phyloP scores from a whole-genome alignment of 1,140 invertebrate genomes.

The Lasioglossum albipes region DNA sequence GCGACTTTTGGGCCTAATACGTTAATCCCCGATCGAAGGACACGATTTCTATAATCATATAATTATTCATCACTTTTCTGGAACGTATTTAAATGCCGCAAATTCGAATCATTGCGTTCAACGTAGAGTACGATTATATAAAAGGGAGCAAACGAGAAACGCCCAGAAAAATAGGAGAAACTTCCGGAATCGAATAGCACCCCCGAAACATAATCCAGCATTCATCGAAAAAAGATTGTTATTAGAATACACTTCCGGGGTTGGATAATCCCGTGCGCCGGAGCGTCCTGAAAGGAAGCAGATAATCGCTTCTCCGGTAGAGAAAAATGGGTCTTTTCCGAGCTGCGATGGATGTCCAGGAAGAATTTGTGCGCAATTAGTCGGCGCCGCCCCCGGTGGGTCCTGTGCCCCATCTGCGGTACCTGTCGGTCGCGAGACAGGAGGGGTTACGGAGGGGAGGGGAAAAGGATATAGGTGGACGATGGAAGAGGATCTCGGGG shows the following conservation, averaged over 20 bases:
- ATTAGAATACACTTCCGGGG: slow-evolving; percentile 27
- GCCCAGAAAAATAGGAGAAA: neutral
- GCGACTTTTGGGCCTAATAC: too few relatives aligned
- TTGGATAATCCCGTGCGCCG: neutral
- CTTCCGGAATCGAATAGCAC: neutral
- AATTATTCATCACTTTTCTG: too few relatives aligned
- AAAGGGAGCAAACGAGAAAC: neutral
- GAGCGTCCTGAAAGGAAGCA: neutral
- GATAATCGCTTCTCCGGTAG: neutral
- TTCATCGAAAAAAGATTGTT: neutral
- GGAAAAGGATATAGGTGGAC: neutral
- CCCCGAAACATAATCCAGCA: neutral
- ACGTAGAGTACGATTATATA: too few relatives aligned
- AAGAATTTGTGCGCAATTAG: slow-evolving; percentile 49
- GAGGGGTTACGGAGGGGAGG: neutral
- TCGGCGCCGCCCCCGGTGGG: slow-evolving; percentile 20
- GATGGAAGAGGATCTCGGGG: slow-evolving; percentile 35
- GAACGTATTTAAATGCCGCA: too few relatives aligned
- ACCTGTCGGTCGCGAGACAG: too few relatives aligned
- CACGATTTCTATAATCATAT: too few relatives aligned
- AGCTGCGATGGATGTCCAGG: neutral
- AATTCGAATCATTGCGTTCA: too few relatives aligned
- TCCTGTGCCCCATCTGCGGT: too few relatives aligned
- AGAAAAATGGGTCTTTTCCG: neutral
- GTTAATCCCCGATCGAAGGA: too few relatives aligned